These are phyloP conservation scores for Drosophila setifemur DNA, from an alignment of 1,140 invertebrate genomes.

Conservation along the genomic window DNA sequence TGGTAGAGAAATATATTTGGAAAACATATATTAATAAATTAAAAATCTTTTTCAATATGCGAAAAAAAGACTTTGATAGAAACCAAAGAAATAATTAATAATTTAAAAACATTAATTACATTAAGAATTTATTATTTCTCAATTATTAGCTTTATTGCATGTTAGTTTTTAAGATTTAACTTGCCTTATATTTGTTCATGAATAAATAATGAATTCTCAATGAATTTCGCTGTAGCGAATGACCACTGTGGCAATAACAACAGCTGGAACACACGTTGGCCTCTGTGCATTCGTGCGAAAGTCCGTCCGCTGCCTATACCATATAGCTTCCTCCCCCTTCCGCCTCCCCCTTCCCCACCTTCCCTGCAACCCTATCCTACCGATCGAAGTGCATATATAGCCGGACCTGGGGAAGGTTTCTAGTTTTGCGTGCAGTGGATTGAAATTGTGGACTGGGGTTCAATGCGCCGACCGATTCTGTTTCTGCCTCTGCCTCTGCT, in stretches of 20 bases:
- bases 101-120: no score
- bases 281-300: slow-evolving; percentile 74
- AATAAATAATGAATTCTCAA: no score
- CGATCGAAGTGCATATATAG: slow-evolving; percentile 37
- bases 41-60: neutral
- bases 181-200: no score
- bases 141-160: no score
- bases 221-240: neutral
- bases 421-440: slow-evolving; percentile 70
- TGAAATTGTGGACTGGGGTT: slow-evolving; percentile 60
- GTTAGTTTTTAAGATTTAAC: no score
- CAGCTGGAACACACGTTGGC: slow-evolving; percentile 31
- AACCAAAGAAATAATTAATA: no score
- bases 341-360: slow-evolving; percentile 5
- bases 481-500: slow-evolving; percentile 27
- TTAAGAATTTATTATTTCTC: no score
- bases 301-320: slow-evolving; percentile 57
- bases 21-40: neutral
- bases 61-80: no score
- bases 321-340: neutral
- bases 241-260: slow-evolving; percentile 17
- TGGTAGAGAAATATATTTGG: no score
- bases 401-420: slow-evolving; percentile 43
- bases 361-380: slow-evolving; percentile 33
- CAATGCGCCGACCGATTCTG: slow-evolving; percentile 63